phyloP scores from a whole-genome alignment of 2,113 vertebrate genomes.

The Phycodurus eques region DNA sequence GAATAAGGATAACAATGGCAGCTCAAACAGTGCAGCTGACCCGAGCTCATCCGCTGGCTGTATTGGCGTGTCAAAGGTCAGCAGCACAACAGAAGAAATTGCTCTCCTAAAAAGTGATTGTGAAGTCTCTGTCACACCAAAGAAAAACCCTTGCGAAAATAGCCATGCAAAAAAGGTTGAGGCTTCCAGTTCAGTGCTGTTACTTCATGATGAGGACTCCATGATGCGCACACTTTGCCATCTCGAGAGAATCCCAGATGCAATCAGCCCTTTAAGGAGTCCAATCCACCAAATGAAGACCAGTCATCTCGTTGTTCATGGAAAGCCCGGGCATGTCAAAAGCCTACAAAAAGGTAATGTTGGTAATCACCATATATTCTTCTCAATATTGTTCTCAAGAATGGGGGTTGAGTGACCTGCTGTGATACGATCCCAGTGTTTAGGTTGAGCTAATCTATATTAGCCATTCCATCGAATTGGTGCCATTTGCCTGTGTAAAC shows the following conservation, averaged over 20 bases:
- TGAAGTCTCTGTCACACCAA: constrained; percentile 27
- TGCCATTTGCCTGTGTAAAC: no score
- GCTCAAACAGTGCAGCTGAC: neutral
- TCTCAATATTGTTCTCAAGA: neutral
- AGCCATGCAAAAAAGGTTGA: constrained; percentile 26
- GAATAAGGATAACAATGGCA: neutral
- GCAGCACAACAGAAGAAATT: constrained; percentile 51
- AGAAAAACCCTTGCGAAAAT: constrained; percentile 41
- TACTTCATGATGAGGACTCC: constrained; percentile 85
- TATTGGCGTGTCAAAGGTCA: constrained; percentile 46
- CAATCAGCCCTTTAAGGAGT: constrained; percentile 91
- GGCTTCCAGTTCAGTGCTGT: constrained; percentile 44
- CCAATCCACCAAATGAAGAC: constrained; percentile 79
- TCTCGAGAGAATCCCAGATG: constrained; percentile 84
- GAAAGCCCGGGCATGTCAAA: constrained; percentile 75
- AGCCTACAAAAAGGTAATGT: constrained; percentile 82
- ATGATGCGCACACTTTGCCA: constrained; percentile 86
- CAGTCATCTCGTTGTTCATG: constrained; percentile 66
- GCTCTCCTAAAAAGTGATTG: neutral
- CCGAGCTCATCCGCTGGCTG: constrained; percentile 24
- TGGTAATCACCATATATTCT: neutral
- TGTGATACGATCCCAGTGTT: neutral
- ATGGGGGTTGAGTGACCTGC: no score
- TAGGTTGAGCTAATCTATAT: neutral
- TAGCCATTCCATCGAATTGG: no score